Percentiles rank a stretch among this genome's conserved stretches.
phyloP scores from a whole-genome alignment of 2,113 vertebrate genomes.

The Oryzias woworae region DNA sequence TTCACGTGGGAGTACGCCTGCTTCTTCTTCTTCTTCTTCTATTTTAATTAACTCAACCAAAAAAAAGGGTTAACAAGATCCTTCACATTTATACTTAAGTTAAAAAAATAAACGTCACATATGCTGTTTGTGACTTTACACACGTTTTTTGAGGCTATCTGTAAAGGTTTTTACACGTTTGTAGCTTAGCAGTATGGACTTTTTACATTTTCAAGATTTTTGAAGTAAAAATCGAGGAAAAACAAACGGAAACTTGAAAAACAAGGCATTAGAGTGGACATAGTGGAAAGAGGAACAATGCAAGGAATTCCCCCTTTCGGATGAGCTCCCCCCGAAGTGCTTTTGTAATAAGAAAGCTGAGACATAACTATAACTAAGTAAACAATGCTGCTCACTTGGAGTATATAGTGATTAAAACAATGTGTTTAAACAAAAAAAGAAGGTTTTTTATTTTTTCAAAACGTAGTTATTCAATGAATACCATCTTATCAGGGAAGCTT shows the following conservation, averaged over 20 bases:
- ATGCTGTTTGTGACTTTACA: no score
- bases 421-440: neutral
- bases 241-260: slow-evolving; percentile 9
- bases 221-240: neutral
- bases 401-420: neutral
- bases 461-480: no score
- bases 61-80: no score
- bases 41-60: no score
- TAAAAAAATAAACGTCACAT: no score
- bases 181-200: neutral
- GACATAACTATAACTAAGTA: neutral
- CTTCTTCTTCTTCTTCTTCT: no score
- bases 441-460: no score
- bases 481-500: no score
- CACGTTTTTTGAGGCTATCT: no score
- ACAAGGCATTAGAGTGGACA: slow-evolving; percentile 9
- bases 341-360: slow-evolving; percentile 6
- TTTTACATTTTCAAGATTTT: neutral
- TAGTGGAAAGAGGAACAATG: slow-evolving; percentile 62
- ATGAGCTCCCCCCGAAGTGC: slow-evolving; percentile 15
- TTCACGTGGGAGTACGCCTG: slow-evolving; percentile 42
- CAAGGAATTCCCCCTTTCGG: slow-evolving; percentile 61
- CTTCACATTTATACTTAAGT: no score
- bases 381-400: slow-evolving; percentile 57
- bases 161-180: neutral